Base-by-base conservation (phyloP, 2,113 vertebrate genomes). In the Pollachius pollachius region DNA sequence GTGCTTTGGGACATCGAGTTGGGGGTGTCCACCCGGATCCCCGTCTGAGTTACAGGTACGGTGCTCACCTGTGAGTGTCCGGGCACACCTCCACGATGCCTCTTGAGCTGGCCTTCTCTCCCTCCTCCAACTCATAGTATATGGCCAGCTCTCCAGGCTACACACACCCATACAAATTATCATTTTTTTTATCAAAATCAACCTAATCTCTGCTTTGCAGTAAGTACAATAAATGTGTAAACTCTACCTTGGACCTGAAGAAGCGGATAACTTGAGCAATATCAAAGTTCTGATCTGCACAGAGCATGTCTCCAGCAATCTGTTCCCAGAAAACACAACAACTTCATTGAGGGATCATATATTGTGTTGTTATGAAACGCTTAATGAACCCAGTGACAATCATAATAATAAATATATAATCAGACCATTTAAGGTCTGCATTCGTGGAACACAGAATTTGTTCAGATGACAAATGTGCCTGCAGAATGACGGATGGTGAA, bases 231-330 rank as follows among this genome's bases (percentile, higher is more conserved):
- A 13, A 48, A 48, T 48, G 41, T 13, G 41, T 48, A 48, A 65
- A 37, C 57, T 68, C 89, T 73, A 94, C 94, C 90, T 93, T 92
- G 37, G 91, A 93, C 62, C 76, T 90, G 85, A 94, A 94, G 88
- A 94, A 94, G 25, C 91, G 89, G 30, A 93, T 84, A 8, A 94
- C 93, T 74, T 94, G 93, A 58, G 88, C 88, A 16, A 94, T 90
- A 69, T 94, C 92, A 84, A 94, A 93, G 75, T 94, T 94, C 64
- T 92, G 92, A 83, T 94, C 94, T 0, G 91, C 88, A 83, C 93
- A 94, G 52, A 94, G 89, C 93, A 94, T 94, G 84, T 94, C 93
- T 54, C 93, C 94, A 23, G 93, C 93, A 54, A 94, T 91, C 94
- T 94, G 76, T 1, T 16, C 4, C 41, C 62, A 74, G 48, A 68